phyloP scores from a whole-genome alignment of 1,140 invertebrate species.

The Drosophila neocordata region DNA sequence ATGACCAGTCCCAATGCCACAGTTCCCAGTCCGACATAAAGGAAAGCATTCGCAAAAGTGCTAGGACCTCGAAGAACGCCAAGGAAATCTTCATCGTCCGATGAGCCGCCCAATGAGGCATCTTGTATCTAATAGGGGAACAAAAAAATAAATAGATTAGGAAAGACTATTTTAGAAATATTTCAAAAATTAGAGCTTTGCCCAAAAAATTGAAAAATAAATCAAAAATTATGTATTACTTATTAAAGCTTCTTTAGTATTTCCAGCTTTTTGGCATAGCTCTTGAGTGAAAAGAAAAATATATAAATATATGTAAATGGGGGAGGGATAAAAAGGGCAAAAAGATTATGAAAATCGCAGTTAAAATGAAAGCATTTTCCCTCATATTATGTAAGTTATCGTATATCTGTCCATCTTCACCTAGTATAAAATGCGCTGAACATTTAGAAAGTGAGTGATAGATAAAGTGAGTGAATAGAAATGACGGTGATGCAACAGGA shows the following conservation, averaged over 20 bases:
- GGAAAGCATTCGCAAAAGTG: constrained; percentile 89
- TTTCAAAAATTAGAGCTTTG: not conserved
- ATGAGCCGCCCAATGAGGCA: constrained; percentile 82
- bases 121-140: constrained; percentile 73
- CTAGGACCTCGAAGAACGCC: constrained; percentile 85
- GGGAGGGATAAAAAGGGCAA: not conserved
- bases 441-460: constrained; percentile 43
- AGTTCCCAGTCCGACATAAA: constrained; percentile 93
- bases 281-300: not conserved
- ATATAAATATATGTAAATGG: constrained; percentile 1
- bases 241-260: too few species aligned
- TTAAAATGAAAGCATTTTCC: constrained; percentile 28
- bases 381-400: not conserved
- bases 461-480: constrained; percentile 8
- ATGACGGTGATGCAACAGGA: constrained; percentile 20
- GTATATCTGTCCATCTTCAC: constrained; percentile 41
- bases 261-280: not conserved
- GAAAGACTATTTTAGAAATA: not conserved
- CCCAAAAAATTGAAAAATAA: not conserved
- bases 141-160: not conserved
- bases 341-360: constrained; percentile 33
- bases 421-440: constrained; percentile 65
- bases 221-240: not conserved
- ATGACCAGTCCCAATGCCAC: constrained; percentile 92
- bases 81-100: constrained; percentile 83